Evolutionary conservation across 2,888 invertebrate species (phyloP), one percentile per base, ranked within the genome.

Genomic region (Plagodis pulveraria): DNA sequence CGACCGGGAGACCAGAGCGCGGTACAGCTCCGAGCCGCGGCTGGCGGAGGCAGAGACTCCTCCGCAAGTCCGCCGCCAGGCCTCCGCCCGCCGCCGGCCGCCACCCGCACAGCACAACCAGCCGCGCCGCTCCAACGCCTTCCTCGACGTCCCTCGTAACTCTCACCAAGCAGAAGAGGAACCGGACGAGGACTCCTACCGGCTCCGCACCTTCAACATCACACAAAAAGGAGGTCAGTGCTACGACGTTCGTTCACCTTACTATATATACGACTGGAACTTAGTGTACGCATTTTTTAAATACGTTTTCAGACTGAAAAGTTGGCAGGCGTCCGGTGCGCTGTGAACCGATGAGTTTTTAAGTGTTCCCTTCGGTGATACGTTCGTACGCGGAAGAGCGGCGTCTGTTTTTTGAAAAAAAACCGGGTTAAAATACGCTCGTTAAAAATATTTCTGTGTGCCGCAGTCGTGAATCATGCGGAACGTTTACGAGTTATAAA

Each of bases 201-300:
- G 98, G 69, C 95, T 99, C 76, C 94, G 99, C 76, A 97, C 98
- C 71, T 99, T 99, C 94, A 97, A 97, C 91, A 96, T 96, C 90
- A 97, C 98, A 75, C 95, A 96, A 76, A 98, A 98, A 95, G 97
- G 97, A 95, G 94, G 94, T 95, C 88, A 91, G 91, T 91, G 86
- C 84, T 83, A 80, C 74, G 69, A 56, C 77, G 90, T 83, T 78
- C 89, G 80, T 91, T 90, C 84, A 90, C 85, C 90, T 78, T 74
- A 63, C 83, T 87, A 84, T 81, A 84, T 84, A 81, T 85, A 82
- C 77, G 67, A 67, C 77, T 77, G 77, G 80, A 81, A 80, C 78
- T 81, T 79, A 71, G 71, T 73, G 76, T 76, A 72, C 50, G 71
- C 73, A 70, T 80, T 78, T 81, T 80, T 84, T 80, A 80, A 77